A percentile compares a stretch with the other conserved stretches of the same genome.
Evolutionary conservation across 2,888 invertebrate genomes (phyloP).

Genomic region (Helicoverpa assulta): DNA sequence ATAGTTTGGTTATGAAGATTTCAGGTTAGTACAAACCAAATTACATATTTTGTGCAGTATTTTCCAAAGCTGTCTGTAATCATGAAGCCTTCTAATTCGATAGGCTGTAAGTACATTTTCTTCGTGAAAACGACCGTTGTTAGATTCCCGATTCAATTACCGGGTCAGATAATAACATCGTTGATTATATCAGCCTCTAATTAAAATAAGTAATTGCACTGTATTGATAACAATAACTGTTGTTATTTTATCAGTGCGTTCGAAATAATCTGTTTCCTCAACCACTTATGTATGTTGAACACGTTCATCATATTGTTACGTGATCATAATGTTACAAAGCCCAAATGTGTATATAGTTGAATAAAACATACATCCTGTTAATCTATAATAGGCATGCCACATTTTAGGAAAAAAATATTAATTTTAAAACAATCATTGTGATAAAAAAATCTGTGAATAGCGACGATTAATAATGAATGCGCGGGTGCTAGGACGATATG

Average conservation of each 20-base stretch:
- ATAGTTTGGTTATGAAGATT: background rate
- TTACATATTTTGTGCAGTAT: background rate
- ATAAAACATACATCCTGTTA: background rate
- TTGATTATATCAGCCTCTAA: slow-evolving; percentile 38
- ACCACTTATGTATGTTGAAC: background rate
- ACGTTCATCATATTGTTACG: background rate
- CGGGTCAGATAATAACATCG: slow-evolving; percentile 32
- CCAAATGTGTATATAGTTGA: too few species aligned
- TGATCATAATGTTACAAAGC: too few species aligned
- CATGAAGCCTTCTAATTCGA: slow-evolving; percentile 12
- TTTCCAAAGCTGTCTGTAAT: slow-evolving; percentile 16
- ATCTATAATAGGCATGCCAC: background rate
- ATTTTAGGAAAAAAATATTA: slow-evolving; percentile 4
- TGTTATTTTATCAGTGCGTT: slow-evolving; percentile 39
- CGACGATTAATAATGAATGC: background rate
- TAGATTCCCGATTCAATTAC: slow-evolving; percentile 37
- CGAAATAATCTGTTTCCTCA: slow-evolving; percentile 18
- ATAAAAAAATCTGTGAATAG: background rate
- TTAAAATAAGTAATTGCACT: slow-evolving; percentile 41
- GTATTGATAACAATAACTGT: slow-evolving; percentile 47
- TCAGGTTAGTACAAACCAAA: background rate
- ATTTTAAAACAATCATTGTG: slow-evolving; percentile 3
- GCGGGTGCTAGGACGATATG: slow-evolving; percentile 9
- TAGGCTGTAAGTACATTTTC: slow-evolving; percentile 14
- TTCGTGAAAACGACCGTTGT: slow-evolving; percentile 20